Base-by-base conservation (phyloP, 1,140 invertebrate species). In the Thaumatotibia leucotreta region DNA sequence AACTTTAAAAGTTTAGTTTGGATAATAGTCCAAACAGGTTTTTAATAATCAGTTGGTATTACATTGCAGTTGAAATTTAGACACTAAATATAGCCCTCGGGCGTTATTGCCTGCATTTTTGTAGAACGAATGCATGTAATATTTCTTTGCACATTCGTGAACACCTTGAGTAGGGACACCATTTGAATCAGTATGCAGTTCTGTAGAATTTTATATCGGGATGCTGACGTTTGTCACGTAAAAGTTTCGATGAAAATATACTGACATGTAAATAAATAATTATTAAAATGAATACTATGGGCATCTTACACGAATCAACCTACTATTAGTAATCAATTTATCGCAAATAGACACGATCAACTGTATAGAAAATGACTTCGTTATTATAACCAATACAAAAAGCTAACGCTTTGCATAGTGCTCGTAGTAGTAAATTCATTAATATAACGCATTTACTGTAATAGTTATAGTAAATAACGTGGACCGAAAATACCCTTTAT, bases 61-160 rank as follows among this genome's bases (percentile, higher is more conserved):
- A 35, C 29, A n/a, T 14, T 6, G n/a, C 6, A 14, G 35, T 45
- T 45, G 2, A 20, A 45, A 9, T 45, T 20, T 45, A 14, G 39
- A 5, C 6, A 2, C 39, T 11, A 17, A 45, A 45, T 45, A 45
- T 22, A 8, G 22, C 32, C 33, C 22, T 14, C 49, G 1, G 23
- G 45, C 49, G 64, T 65, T 65, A 35, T 35, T 35, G 64, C 49
- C 32, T 65, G 64, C 64, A 65, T 65, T 65, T 65, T 54, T 54
- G 50, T 17, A 24, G 39, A 11, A 6, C 22, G 27, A 58, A 58
- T 58, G 52, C 52, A 58, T 58, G 64, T 27, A 14, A 65, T 65
- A 65, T 65, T 65, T 58, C 64, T 65, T 54, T 49, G 11, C 49
- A 50, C 64, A 14, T 49, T 58, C 50, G 32, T 49, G 49, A 45